A percentile compares a stretch with the other conserved stretches of the same genome.
Conservation (phyloP, 2,797 vertebrate species). For the Coregonus suidteri region DNA sequence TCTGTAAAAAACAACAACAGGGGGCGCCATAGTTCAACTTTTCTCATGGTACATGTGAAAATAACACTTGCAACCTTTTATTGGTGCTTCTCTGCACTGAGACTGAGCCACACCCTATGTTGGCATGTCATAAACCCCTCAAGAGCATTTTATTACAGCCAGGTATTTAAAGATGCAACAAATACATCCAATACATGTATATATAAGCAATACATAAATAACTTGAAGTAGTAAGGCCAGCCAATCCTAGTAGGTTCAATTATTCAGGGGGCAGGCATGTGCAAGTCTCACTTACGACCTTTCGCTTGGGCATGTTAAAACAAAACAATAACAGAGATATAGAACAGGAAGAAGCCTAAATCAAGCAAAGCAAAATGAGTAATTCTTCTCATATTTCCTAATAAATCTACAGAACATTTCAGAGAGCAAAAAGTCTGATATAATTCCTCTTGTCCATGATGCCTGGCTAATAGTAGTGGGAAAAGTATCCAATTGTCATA, state of each 20-base stretch:
- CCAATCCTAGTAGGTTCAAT: background rate
- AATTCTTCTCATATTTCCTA: background rate
- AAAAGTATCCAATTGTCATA: too few species aligned
- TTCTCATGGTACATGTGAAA: background rate
- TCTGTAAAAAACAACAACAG: constrained; percentile 4
- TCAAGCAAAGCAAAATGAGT: background rate
- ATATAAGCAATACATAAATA: too few species aligned
- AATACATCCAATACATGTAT: background rate
- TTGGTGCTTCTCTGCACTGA: background rate
- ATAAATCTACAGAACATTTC: too few species aligned
- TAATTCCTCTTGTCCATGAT: too few species aligned
- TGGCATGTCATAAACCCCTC: background rate
- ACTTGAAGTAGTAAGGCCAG: too few species aligned
- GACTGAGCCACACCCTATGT: background rate
- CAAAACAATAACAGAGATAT: constrained; percentile 9
- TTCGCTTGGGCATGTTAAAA: constrained; percentile 17
- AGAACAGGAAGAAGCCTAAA: background rate
- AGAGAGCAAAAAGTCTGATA: too few species aligned
- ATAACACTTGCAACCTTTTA: background rate
- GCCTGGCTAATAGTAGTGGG: too few species aligned
- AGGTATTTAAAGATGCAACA: background rate
- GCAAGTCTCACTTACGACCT: background rate
- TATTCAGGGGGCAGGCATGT: constrained; percentile 2
- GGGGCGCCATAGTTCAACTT: constrained; percentile 2
- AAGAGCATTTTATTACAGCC: background rate